phyloP scores from a whole-genome alignment of 2,797 vertebrate species.

The Cryptoblepharus egeriae region DNA sequence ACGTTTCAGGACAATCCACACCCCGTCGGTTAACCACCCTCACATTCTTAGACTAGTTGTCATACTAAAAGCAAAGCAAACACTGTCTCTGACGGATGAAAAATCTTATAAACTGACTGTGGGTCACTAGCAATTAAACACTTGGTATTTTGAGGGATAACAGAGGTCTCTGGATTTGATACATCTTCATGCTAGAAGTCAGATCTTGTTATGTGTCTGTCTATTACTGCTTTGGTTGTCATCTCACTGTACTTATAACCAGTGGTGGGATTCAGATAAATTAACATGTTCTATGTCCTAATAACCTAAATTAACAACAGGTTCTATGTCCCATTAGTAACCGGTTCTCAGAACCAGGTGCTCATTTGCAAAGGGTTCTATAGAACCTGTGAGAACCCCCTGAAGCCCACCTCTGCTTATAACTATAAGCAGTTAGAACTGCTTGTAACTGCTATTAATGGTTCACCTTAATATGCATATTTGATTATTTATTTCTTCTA shows the following conservation, averaged over 20 bases:
- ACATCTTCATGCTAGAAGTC: neutral
- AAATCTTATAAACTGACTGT: conserved; percentile 60
- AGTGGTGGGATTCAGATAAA: no score
- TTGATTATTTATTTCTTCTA: neutral
- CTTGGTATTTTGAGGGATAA: conserved; percentile 19
- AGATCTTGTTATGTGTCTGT: neutral
- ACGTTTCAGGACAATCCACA: conserved; percentile 35
- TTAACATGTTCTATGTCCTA: no score
- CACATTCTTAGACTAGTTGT: conserved; percentile 72
- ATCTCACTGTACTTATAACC: neutral
- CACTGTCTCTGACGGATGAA: conserved; percentile 54
- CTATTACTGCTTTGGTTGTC: neutral
- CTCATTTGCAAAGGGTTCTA: no score
- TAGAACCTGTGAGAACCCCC: no score
- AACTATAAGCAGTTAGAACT: no score
- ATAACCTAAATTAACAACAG: no score
- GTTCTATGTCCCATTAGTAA: no score
- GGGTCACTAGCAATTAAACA: conserved; percentile 27
- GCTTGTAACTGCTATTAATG: neutral
- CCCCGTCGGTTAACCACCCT: conserved; percentile 49
- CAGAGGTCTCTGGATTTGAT: neutral
- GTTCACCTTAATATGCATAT: neutral
- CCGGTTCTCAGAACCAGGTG: no score
- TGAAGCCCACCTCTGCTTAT: no score
- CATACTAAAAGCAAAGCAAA: conserved; percentile 71